phyloP scores from a whole-genome alignment of 1,140 invertebrate species.

The Prorops nasuta region DNA sequence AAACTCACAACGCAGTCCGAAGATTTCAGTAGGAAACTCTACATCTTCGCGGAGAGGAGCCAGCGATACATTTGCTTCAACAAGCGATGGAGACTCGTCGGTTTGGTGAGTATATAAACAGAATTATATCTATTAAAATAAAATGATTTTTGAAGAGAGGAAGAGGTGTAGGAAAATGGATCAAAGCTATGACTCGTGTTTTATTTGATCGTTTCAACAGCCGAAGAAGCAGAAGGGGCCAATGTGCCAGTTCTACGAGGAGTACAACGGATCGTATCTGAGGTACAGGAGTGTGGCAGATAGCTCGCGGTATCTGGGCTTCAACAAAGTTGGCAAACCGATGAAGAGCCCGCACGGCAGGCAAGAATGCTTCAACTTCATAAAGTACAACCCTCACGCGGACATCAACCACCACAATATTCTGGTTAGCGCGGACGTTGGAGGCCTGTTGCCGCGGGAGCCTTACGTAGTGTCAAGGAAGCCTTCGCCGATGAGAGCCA shows the following conservation, averaged over 20 bases:
- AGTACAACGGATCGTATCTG: constrained; percentile 54
- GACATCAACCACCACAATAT: constrained; percentile 57
- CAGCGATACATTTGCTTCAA: constrained; percentile 61
- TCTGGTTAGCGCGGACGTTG: constrained; percentile 46
- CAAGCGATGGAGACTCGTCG: constrained; percentile 59
- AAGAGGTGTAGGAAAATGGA: too few species aligned
- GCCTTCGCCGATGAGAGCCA: constrained; percentile 24
- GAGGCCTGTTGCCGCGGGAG: constrained; percentile 34
- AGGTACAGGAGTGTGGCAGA: constrained; percentile 55
- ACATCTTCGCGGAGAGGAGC: constrained; percentile 59
- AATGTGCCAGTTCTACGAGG: constrained; percentile 59
- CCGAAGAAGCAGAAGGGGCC: constrained; percentile 49
- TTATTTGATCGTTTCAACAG: constrained; percentile 34
- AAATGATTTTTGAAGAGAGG: too few species aligned
- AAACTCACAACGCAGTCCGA: constrained; percentile 58
- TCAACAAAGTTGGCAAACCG: constrained; percentile 56
- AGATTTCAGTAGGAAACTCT: constrained; percentile 55
- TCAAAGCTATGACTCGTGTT: too few species aligned
- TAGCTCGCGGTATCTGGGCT: constrained; percentile 51
- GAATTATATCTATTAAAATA: too few species aligned
- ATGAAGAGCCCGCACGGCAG: constrained; percentile 48
- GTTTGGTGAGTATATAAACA: constrained; percentile 53
- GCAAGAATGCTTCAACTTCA: constrained; percentile 57
- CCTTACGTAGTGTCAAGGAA: constrained; percentile 30
- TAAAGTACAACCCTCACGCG: constrained; percentile 56